Evolutionary conservation across 2,888 invertebrate genomes (phyloP).

Genomic region (Cordilura impudica): DNA sequence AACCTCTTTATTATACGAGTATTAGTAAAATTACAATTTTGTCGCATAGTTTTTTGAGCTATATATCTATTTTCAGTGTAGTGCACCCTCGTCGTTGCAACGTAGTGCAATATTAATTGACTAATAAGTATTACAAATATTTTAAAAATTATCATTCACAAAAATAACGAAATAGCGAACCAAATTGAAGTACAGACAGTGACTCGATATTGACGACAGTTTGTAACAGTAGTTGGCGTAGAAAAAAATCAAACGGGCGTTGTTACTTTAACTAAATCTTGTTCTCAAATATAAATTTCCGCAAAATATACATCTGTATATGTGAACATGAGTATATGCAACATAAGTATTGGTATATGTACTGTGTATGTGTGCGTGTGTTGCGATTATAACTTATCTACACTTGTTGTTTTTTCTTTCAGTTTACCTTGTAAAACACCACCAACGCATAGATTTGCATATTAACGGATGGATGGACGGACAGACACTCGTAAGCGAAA

Average conservation of each 20-base stretch:
- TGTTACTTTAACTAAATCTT: slow-evolving; percentile 30
- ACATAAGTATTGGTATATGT: not conserved
- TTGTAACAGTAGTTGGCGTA: slow-evolving; percentile 53
- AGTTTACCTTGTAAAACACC: slow-evolving; percentile 53
- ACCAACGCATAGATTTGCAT: slow-evolving; percentile 56
- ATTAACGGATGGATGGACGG: slow-evolving; percentile 4
- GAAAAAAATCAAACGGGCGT: slow-evolving; percentile 22
- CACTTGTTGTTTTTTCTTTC: slow-evolving; percentile 45
- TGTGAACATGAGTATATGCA: not conserved
- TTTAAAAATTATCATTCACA: not conserved
- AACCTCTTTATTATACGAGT: too few species aligned
- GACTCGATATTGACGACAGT: slow-evolving; percentile 26
- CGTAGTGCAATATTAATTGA: too few species aligned
- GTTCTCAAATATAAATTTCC: slow-evolving; percentile 7
- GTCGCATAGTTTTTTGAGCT: too few species aligned
- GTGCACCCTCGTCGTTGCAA: too few species aligned
- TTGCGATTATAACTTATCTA: slow-evolving; percentile 38
- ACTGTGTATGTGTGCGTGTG: not conserved
- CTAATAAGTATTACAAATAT: too few species aligned
- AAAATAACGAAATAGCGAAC: not conserved
- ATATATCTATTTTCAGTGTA: too few species aligned
- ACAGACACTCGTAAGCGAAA: not conserved
- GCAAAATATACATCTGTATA: not conserved
- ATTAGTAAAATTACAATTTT: too few species aligned
- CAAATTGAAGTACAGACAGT: slow-evolving; percentile 27